Percentiles rank a stretch among this genome's conserved stretches.
phyloP scores from a whole-genome alignment of 64 coral and sea anemone genomes.

The Platygyra sinensis region DNA sequence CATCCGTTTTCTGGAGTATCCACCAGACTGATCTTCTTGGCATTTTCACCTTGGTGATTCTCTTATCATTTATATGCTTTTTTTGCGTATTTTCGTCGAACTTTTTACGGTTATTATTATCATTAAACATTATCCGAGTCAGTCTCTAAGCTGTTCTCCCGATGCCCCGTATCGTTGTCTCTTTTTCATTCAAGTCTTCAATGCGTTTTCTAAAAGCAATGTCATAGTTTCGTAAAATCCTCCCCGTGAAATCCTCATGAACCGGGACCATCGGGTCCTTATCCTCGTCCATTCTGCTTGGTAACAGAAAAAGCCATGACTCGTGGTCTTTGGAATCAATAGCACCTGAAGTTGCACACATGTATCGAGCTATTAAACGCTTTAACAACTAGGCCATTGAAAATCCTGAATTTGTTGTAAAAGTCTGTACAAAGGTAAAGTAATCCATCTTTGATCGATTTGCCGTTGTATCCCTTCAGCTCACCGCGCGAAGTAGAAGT shows the following conservation, averaged over 20 bases:
- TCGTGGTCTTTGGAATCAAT: slow-evolving; percentile 65
- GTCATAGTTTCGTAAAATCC: slow-evolving; percentile 58
- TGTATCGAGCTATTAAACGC: slow-evolving; percentile 1
- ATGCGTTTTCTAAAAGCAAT: slow-evolving; percentile 65
- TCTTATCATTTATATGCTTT: background rate
- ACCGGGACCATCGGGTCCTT: slow-evolving; percentile 58
- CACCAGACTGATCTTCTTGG: background rate
- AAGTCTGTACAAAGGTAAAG: slow-evolving; percentile 42
- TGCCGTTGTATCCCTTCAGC: background rate
- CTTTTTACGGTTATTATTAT: background rate
- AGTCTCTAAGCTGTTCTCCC: background rate
- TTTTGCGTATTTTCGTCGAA: background rate
- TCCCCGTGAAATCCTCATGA: slow-evolving; percentile 50
- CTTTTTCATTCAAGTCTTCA: slow-evolving; percentile 44
- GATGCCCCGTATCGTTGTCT: slow-evolving; percentile 21
- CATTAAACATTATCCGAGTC: background rate
- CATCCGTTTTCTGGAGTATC: slow-evolving; percentile 1
- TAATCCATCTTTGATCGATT: slow-evolving; percentile 17
- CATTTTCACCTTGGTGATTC: background rate
- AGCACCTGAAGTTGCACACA: slow-evolving; percentile 27
- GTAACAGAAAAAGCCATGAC: slow-evolving; percentile 79
- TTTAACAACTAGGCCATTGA: slow-evolving; percentile 66
- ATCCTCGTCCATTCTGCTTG: slow-evolving; percentile 70
- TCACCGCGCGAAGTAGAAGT: too few relatives aligned
- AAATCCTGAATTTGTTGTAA: slow-evolving; percentile 37